Base-by-base conservation (phyloP, 1,140 invertebrate species). In the Drosophila oshimai region DNA sequence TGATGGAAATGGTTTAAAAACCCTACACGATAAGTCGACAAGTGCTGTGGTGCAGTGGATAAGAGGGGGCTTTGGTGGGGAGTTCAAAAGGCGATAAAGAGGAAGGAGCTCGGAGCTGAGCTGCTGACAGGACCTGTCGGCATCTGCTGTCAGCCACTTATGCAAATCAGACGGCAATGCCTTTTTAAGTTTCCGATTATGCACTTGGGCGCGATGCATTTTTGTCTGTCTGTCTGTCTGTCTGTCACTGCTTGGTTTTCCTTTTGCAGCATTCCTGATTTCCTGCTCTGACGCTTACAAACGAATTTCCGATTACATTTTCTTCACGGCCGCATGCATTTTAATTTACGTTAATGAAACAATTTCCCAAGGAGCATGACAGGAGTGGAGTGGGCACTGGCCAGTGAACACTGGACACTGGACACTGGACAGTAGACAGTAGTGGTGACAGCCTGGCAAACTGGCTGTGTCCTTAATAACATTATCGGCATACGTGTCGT, bases 261-360 rank as follows among this genome's bases (percentile, higher is more conserved):
- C 6, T 31, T 28, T 47, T 33, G 5, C 10, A 6, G 12, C 20
- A 28, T 42, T 51, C 41, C 54, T 28, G 62, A 42, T 60, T 45
- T 51, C 57, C 68, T 71, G 67, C 44, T 41, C 51, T 42, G 62
- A 67, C 60, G 62, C 62, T 62, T 67, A 53, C 74, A 84, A 83
- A 83, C 75, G 79, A 69, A 84, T 84, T 84, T 83, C 64, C 79
- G 79, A 79, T 86, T 86, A 68, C 74, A 75, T 86, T 79, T 74
- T 86, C 78, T 53, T 79, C 17, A 64, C 81, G 75, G 46, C 44
- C 65, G 55, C 58, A 72, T 84, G 80, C 71, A 84, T 84, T 86
- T 84, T 75, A 86, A 84, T 84, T 86, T 68, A 86, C 75, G 71
- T 86, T 84, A 84, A 84, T 86, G 81, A 80, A 84, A 86, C 75